phyloP scores from a whole-genome alignment of 2,888 invertebrate genomes.

The Parapristionchus giblindavisi region DNA sequence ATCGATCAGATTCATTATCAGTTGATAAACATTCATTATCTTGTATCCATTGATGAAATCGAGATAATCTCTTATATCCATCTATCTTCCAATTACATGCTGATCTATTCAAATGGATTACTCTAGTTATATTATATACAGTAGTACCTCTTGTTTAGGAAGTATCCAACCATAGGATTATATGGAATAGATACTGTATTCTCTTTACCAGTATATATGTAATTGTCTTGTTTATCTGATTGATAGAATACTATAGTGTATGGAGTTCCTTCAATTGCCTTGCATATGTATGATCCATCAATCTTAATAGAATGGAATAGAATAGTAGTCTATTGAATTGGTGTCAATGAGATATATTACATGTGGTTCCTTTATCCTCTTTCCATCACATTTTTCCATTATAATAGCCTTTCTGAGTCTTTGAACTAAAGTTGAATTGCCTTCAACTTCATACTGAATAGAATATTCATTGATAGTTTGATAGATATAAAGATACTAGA shows the following conservation, averaged over 20 bases:
- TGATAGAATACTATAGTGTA: conserved; percentile 47
- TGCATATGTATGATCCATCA: conserved; percentile 47
- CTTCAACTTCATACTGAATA: conserved; percentile 60
- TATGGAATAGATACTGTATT: background rate
- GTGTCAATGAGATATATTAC: too few relatives aligned
- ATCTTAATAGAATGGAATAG: too few relatives aligned
- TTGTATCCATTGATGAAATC: conserved; percentile 22
- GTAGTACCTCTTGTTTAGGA: conserved; percentile 38
- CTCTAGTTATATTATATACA: background rate
- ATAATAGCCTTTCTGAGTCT: conserved; percentile 54
- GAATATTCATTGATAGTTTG: background rate
- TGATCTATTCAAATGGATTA: conserved; percentile 39
- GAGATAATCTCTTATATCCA: conserved; percentile 41
- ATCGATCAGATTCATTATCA: conserved; percentile 42
- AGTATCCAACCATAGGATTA: conserved; percentile 40
- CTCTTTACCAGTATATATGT: background rate
- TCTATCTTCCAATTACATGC: conserved; percentile 53
- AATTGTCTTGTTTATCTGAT: background rate
- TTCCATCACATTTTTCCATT: conserved; percentile 48
- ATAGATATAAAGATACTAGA: conserved; percentile 46
- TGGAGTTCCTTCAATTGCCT: conserved; percentile 47
- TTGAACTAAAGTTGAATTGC: conserved; percentile 48
- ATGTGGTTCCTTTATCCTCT: too few relatives aligned
- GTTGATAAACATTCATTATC: conserved; percentile 41
- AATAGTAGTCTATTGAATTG: too few relatives aligned